Base-by-base conservation (phyloP, 2,113 vertebrate species). In the Phyllopteryx taeniolatus region DNA sequence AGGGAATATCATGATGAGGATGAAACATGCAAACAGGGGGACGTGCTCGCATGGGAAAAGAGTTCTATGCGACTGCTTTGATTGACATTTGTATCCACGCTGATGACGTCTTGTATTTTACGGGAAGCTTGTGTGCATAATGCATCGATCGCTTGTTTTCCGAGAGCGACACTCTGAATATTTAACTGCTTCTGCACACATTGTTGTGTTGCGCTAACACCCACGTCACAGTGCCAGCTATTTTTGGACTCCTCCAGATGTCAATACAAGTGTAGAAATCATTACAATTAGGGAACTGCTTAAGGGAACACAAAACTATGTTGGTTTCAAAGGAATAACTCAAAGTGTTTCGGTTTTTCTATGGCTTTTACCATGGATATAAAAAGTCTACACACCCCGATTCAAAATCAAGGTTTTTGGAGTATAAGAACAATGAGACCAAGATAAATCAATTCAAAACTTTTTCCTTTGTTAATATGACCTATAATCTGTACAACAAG, bases 181-280 rank as follows among this genome's bases (percentile, higher is more conserved):
- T 80, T 79, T 76, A 79, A 87, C 69, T 62, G 70, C 12, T 76
- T 86, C 31, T 17, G 13, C 75, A 79, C 85, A 73, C 67, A 7
- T 70, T 22, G 68, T 83, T 51, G 72, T 22, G 70, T 82, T 46
- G 72, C 71, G 80, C 63, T 67, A 49, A 54, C 35, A 51, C 33
- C 47, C 33, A 60, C 15, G 17, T 59, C 54, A 57, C 35, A 53
- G 27, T 35, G 49, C 63, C n/a, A 62, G 69, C 35, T 80, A 14
- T 70, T 67, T 77, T 62, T 56, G 71, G 31, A 2, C 68, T 43
- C 57, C 56, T 79, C 31, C 27, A 64, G 68, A 65, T 68, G 66
- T 67, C 43, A 39, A 51, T 47, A 54, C 9, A n/a, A 8, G 63
- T 65, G 10, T 46, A 22, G 22, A 47, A 66, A 66, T 27, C 44